phyloP scores from a whole-genome alignment of 2,113 vertebrate genomes.

The Paramormyrops kingsleyae region DNA sequence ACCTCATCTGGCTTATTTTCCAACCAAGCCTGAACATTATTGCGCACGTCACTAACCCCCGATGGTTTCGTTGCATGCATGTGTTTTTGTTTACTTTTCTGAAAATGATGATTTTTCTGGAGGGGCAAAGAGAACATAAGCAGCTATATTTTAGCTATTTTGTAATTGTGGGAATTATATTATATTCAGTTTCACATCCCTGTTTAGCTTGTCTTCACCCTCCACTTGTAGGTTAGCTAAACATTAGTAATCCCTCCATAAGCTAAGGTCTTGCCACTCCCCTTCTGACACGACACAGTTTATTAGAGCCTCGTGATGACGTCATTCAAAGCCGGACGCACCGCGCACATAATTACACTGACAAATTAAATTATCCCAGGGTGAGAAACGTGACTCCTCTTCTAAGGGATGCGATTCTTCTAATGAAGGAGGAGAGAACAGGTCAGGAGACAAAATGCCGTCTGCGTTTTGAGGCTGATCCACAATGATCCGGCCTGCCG shows the following conservation, averaged over 20 bases:
- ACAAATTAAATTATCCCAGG: constrained; percentile 19
- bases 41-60: background rate
- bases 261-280: no score
- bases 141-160: background rate
- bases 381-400: background rate
- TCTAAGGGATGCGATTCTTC: background rate
- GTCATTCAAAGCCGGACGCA: background rate
- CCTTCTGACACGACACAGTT: background rate
- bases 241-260: background rate
- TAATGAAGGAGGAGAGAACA: background rate
- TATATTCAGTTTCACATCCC: background rate
- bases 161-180: background rate
- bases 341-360: background rate
- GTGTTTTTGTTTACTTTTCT: background rate
- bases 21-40: background rate
- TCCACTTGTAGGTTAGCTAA: background rate
- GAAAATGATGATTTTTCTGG: background rate
- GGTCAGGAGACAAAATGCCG: background rate
- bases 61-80: background rate
- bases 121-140: background rate
- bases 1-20: background rate
- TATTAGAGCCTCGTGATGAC: background rate
- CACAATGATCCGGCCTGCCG: background rate
- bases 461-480: background rate
- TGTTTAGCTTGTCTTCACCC: background rate